Evolutionary conservation across 2,797 vertebrate species (phyloP).

Genomic region (Salmo trutta): DNA sequence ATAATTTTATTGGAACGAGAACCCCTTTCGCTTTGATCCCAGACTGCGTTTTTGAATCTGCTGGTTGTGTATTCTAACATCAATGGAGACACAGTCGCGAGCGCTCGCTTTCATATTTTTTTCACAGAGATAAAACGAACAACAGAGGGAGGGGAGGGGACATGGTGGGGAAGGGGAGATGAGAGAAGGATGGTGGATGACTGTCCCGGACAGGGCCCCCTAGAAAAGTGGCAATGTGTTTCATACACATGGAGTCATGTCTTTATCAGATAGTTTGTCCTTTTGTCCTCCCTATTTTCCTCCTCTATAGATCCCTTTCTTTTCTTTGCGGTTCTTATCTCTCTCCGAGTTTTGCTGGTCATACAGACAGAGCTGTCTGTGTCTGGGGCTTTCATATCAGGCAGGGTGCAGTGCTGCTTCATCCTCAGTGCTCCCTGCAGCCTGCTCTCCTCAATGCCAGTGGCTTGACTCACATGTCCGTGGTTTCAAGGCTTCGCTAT

Average conservation of each 20-base stretch:
- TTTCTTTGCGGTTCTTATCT: constrained; percentile 26
- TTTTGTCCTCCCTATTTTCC: constrained; percentile 27
- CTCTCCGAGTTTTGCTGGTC: not conserved
- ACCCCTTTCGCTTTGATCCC: constrained; percentile 88
- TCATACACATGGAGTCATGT: constrained; percentile 71
- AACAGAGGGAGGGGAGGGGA: constrained; percentile 68
- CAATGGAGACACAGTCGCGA: constrained; percentile 86
- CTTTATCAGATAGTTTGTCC: constrained; percentile 78
- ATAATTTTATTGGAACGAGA: constrained; percentile 86
- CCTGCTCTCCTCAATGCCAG: not conserved
- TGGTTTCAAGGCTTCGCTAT: not conserved
- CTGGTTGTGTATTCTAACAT: constrained; percentile 93
- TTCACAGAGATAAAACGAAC: constrained; percentile 86
- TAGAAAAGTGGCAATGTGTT: constrained; percentile 77
- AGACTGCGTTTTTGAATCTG: constrained; percentile 86
- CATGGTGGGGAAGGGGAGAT: not conserved
- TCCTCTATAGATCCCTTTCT: constrained; percentile 33
- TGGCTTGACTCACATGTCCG: not conserved
- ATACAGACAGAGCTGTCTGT: constrained; percentile 20
- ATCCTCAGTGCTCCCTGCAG: not conserved
- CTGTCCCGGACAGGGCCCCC: not conserved
- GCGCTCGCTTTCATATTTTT: constrained; percentile 93
- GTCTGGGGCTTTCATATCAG: constrained; percentile 29
- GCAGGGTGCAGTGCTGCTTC: not conserved
- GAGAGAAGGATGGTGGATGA: constrained; percentile 17